These are phyloP conservation scores for Apeltes quadracus DNA, from an alignment of 2,113 vertebrate genomes.

Conservation along the genomic window DNA sequence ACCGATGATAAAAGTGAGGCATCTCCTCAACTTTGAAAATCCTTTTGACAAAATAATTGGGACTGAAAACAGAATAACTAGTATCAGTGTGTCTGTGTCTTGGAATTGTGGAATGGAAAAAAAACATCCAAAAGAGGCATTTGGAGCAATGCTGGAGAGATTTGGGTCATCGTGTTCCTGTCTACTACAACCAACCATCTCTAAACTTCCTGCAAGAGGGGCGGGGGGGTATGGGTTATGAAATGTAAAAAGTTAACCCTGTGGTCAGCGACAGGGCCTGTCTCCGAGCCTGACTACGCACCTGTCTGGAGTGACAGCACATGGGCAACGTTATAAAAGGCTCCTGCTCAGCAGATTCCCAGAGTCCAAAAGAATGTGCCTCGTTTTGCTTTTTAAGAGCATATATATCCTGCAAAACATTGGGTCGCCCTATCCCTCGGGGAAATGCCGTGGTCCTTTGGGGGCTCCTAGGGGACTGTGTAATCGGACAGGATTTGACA, in stretches of 20 bases:
- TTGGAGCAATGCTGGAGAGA: slow-evolving; percentile 8
- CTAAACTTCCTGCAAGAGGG: not conserved
- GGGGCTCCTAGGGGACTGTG: slow-evolving; percentile 61
- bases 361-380: slow-evolving; percentile 49
- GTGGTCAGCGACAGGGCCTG: not conserved
- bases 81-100: not conserved
- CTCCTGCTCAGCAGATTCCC: slow-evolving; percentile 51
- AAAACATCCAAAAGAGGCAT: not conserved
- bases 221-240: not conserved
- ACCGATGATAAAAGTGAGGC: not conserved
- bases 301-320: slow-evolving; percentile 38
- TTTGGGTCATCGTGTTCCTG: slow-evolving; percentile 52
- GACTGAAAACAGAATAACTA: not conserved
- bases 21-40: not conserved
- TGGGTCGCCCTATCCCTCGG: slow-evolving; percentile 51
- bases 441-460: slow-evolving; percentile 36
- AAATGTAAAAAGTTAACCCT: slow-evolving; percentile 37
- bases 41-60: not conserved
- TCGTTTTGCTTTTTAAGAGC: slow-evolving; percentile 62
- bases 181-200: not conserved
- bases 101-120: not conserved
- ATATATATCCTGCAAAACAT: slow-evolving; percentile 59
- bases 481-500: slow-evolving; percentile 64
- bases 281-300: not conserved
- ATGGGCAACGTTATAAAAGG: slow-evolving; percentile 52